Evolutionary conservation across 2,113 vertebrate genomes (phyloP).

Genomic region (Penelope pileata): DNA sequence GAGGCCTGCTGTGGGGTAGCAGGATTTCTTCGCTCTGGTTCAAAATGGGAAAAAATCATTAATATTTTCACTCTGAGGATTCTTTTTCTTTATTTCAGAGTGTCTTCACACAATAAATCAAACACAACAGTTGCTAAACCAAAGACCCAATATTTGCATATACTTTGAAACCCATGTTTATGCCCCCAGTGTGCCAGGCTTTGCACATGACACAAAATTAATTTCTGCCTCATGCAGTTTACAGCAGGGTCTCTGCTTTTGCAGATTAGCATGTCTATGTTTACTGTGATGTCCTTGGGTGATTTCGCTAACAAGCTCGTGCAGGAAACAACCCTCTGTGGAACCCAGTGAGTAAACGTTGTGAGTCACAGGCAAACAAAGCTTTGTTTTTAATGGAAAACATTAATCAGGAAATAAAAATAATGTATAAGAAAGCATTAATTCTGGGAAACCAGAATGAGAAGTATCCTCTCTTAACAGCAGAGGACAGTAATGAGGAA

Average conservation of each 20-base stretch:
- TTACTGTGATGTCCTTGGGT: accelerated
- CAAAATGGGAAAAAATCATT: neutral
- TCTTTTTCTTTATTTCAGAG: neutral
- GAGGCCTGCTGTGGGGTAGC: neutral
- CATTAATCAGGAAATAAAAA: neutral
- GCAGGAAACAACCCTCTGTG: accelerated
- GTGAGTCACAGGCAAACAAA: neutral
- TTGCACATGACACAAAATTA: too few relatives aligned
- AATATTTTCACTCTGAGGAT: neutral
- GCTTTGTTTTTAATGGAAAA: neutral
- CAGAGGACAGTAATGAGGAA: neutral
- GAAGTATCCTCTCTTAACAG: neutral
- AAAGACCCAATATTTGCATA: neutral
- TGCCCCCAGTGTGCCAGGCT: accelerated
- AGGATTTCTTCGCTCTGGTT: neutral
- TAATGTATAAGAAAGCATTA: neutral
- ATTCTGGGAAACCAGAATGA: neutral
- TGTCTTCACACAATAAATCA: neutral
- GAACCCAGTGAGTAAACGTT: neutral
- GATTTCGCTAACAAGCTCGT: neutral
- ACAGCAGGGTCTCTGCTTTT: accelerated
- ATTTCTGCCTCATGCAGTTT: neutral
- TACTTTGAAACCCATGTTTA: neutral
- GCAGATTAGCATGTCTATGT: accelerated
- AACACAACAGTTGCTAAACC: neutral